These are phyloP conservation scores for Thaleichthys pacificus DNA, from an alignment of 2,797 vertebrate genomes.

Conservation along the genomic window DNA sequence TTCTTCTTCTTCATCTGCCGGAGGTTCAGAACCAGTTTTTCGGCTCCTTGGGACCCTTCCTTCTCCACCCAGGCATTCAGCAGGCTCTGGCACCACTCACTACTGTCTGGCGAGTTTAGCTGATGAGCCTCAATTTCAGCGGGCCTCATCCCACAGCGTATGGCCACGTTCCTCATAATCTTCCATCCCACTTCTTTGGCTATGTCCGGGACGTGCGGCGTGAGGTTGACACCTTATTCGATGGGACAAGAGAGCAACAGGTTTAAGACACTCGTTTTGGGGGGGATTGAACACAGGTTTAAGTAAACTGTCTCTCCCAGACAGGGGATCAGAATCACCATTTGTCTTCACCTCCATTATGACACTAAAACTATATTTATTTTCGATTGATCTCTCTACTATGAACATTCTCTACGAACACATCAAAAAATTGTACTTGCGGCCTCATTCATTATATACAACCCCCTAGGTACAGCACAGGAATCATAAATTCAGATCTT, in stretches of 20 bases:
- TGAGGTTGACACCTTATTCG: constrained; percentile 32
- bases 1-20: rapidly evolving
- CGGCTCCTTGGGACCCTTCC: constrained; percentile 11
- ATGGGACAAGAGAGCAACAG: too few relatives aligned
- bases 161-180: constrained; percentile 43
- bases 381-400: too few relatives aligned
- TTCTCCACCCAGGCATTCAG: constrained; percentile 26
- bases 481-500: too few relatives aligned
- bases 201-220: constrained; percentile 27
- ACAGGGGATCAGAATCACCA: too few relatives aligned
- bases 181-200: constrained; percentile 33
- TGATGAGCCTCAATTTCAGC: rapidly evolving
- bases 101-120: rapidly evolving
- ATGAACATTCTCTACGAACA: too few relatives aligned
- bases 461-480: too few relatives aligned
- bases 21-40: constrained; percentile 22
- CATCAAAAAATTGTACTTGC: too few relatives aligned
- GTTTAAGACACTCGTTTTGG: background rate
- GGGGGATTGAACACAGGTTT: background rate
- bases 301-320: too few relatives aligned
- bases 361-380: too few relatives aligned
- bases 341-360: too few relatives aligned
- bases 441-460: too few relatives aligned
- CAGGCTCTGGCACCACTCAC: constrained; percentile 1
- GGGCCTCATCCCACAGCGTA: rapidly evolving